Evolutionary conservation across 2,113 vertebrate genomes (phyloP), one percentile per base, ranked within the genome.

Genomic region (Dunckerocampus dactyliophorus): DNA sequence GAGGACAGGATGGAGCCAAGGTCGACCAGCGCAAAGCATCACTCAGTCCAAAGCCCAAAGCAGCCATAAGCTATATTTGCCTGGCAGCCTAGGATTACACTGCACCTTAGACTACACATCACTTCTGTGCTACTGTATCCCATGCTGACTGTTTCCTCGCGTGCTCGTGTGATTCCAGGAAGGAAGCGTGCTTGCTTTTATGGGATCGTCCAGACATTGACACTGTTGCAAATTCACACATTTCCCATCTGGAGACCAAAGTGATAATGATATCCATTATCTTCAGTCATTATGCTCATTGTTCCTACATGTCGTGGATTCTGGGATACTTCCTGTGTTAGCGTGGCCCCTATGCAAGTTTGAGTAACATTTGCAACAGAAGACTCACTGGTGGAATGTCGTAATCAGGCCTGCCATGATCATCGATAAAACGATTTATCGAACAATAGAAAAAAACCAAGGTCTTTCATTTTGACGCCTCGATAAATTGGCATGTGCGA

Each of bases 21-120:
- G 86, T 88, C 82, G 57, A 69, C 62, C 46, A 22, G 65, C 80
- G 70, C 58, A 71, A 63, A 85, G 76, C 67, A 75, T 79, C 80
- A 73, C 78, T 80, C 67, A 71, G 70, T 43, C 39, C 74, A 74
- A 61, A 62, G 51, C 64, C 64, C 34, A 10, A 62, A 74, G 75
- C 72, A 77, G 67, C 71, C 65, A 53, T 72, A 56, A 72, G 78
- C 85, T 87, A 84, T 83, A 88, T 87, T 85, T 85, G 87, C 85
- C 84, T 73, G 71, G 65, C 67, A 69, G 82, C 82, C 67, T 77
- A 69, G 74, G 65, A 83, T 86, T 85, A 80, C 83, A 75, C 77
- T 74, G 71, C 71, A 70, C 67, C 67, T 66, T 61, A 72, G 72
- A 76, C 47, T 59, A 47, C 57, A 28, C 39, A 47, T 8, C 57